Conservation (phyloP, 2,888 invertebrate genomes). For the Gnatocerus cornutus region DNA sequence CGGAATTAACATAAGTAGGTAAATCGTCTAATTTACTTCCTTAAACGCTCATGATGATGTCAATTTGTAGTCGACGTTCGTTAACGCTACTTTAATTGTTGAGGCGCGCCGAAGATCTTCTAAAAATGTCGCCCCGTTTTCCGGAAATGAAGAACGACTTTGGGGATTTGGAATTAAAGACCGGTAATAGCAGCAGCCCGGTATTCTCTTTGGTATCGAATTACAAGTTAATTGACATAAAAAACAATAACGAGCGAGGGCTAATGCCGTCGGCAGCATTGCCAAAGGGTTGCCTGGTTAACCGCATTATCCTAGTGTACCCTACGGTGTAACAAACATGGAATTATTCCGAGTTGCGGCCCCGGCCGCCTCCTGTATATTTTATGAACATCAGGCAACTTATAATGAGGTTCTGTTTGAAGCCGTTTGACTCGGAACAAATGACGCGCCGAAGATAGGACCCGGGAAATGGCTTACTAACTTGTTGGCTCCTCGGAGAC, state of each 20-base stretch:
- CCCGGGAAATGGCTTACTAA: slow-evolving; percentile 66
- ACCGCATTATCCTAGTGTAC: slow-evolving; percentile 67
- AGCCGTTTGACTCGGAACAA: slow-evolving; percentile 66
- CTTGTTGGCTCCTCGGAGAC: slow-evolving; percentile 67
- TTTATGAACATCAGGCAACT: slow-evolving; percentile 72
- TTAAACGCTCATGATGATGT: slow-evolving; percentile 34
- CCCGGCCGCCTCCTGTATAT: slow-evolving; percentile 67
- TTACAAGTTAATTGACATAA: slow-evolving; percentile 64
- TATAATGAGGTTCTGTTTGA: slow-evolving; percentile 72
- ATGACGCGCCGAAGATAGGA: slow-evolving; percentile 59
- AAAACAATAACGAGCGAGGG: slow-evolving; percentile 36
- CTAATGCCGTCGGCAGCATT: slow-evolving; percentile 29
- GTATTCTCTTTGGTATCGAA: slow-evolving; percentile 65
- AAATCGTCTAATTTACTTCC: slow-evolving; percentile 43
- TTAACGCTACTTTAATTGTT: slow-evolving; percentile 41
- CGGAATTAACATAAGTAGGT: slow-evolving; percentile 47
- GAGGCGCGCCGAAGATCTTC: slow-evolving; percentile 19
- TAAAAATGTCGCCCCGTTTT: neutral
- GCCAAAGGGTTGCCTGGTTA: slow-evolving; percentile 65
- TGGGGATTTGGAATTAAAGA: slow-evolving; percentile 55
- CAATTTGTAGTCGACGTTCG: slow-evolving; percentile 36
- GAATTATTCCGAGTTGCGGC: slow-evolving; percentile 62
- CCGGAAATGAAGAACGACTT: neutral
- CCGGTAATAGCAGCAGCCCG: slow-evolving; percentile 61
- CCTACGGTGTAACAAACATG: slow-evolving; percentile 61